Evolutionary conservation across 2,113 vertebrate species (phyloP).

Genomic region (Centropus bengalensis): DNA sequence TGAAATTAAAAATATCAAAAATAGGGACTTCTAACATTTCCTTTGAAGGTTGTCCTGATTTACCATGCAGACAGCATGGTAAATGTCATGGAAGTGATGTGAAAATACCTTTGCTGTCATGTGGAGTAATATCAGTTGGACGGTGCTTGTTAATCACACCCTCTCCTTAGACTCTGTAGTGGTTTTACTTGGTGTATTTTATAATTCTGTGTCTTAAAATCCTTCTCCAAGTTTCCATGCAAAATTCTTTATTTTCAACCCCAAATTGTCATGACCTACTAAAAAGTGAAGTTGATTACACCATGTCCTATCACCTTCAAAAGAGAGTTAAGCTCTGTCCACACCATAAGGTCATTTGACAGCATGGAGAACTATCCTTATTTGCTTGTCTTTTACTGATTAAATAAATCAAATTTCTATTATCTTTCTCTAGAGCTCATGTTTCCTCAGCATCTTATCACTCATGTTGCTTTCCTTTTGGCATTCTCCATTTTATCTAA

Average conservation of each 20-base stretch:
- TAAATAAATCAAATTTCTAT: not conserved
- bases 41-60: not conserved
- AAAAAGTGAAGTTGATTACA: not conserved
- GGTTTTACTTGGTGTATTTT: not conserved
- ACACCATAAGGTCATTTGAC: not conserved
- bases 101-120: not conserved
- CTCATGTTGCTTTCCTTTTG: not conserved
- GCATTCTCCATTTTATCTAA: conserved; percentile 8
- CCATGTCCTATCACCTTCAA: not conserved
- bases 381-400: not conserved
- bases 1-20: not conserved
- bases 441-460: not conserved
- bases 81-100: not conserved
- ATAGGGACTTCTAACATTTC: not conserved
- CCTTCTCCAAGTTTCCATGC: not conserved
- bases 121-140: not conserved
- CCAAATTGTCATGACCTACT: not conserved
- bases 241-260: not conserved
- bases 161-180: not conserved
- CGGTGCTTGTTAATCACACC: not conserved
- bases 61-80: not conserved
- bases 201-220: not conserved
- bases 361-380: not conserved
- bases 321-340: not conserved
- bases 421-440: not conserved